These are phyloP conservation scores for Micrastur ruficollis DNA, from an alignment of 2,797 vertebrate genomes.

Conservation along the genomic window DNA sequence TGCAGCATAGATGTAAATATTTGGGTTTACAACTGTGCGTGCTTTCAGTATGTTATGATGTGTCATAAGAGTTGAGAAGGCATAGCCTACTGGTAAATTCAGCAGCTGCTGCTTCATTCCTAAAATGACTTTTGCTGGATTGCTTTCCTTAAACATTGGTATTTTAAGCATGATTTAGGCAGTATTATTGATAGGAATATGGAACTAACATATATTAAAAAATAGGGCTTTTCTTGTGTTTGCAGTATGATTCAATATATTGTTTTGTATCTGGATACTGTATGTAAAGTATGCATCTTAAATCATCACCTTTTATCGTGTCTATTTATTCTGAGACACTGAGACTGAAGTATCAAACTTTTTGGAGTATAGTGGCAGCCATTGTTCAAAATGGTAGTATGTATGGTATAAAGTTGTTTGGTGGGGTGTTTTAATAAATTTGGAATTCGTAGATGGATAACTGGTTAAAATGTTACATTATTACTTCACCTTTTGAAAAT, in stretches of 20 bases:
- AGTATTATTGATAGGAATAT: neutral
- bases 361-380: neutral
- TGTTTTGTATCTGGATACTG: neutral
- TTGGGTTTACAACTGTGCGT: neutral
- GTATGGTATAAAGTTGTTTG: neutral
- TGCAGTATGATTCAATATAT: neutral
- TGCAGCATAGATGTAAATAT: conserved; percentile 10
- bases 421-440: neutral
- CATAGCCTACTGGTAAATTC: neutral
- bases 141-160: neutral
- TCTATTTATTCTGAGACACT: neutral
- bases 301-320: neutral
- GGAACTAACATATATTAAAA: neutral
- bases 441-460: neutral
- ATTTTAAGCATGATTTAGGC: neutral
- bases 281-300: neutral
- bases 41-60: neutral
- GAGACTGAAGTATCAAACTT: neutral
- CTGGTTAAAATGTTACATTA: neutral
- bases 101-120: conserved; percentile 45
- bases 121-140: neutral
- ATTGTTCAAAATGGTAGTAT: neutral
- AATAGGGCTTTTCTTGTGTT: neutral
- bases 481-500: neutral
- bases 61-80: neutral